A percentile compares a stretch with the other conserved stretches of the same genome.
phyloP scores from a whole-genome alignment of 2,797 vertebrate genomes.

The Champsocephalus esox region DNA sequence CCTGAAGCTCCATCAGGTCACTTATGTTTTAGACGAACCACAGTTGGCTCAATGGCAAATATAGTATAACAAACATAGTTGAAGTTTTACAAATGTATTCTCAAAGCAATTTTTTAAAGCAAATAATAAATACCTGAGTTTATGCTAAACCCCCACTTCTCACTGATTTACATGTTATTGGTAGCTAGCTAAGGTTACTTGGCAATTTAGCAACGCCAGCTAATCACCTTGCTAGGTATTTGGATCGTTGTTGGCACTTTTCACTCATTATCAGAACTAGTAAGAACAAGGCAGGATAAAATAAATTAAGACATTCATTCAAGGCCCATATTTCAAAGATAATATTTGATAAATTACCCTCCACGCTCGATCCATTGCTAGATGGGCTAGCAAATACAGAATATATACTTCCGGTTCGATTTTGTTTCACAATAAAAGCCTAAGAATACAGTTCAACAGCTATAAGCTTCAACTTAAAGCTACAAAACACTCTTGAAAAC shows the following conservation, averaged over 20 bases:
- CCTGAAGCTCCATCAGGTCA: background rate
- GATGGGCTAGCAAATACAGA: background rate
- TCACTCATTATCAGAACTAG: background rate
- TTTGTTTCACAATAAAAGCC: constrained; percentile 54
- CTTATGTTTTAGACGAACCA: background rate
- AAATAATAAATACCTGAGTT: background rate
- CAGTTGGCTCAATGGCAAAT: background rate
- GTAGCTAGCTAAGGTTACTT: constrained; percentile 31
- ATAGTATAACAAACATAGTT: background rate
- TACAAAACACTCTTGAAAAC: background rate
- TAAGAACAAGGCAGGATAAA: rapidly evolving
- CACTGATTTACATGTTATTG: background rate
- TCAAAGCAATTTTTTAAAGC: background rate
- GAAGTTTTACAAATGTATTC: background rate
- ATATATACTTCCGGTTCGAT: constrained; percentile 34
- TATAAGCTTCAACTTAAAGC: background rate
- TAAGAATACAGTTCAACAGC: rapidly evolving
- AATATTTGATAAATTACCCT: constrained; percentile 62
- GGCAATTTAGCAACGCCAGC: constrained; percentile 37
- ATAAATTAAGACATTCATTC: rapidly evolving
- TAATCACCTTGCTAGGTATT: constrained; percentile 13
- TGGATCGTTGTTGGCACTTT: background rate
- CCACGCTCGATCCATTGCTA: constrained; percentile 66
- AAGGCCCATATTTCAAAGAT: rapidly evolving
- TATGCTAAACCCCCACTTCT: background rate